These are phyloP conservation scores for Cantharis lateralis DNA, from an alignment of 2,888 invertebrate genomes.

Conservation along the genomic window DNA sequence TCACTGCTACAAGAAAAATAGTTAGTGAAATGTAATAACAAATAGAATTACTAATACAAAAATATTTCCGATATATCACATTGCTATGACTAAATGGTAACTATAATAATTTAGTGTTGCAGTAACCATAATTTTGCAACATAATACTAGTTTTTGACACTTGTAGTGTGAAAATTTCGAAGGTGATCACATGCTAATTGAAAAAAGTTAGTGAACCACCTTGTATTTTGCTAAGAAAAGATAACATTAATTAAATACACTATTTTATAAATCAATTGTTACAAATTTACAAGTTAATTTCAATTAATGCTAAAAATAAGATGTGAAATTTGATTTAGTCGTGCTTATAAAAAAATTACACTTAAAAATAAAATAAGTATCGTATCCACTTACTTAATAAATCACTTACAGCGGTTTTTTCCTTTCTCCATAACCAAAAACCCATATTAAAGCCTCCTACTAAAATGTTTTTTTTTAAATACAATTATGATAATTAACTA, in stretches of 20 bases:
- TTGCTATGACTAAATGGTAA: conserved; percentile 14
- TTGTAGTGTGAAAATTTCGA: neutral
- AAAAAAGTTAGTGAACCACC: neutral
- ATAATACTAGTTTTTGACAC: neutral
- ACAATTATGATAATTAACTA: neutral
- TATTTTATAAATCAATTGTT: neutral
- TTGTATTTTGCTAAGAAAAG: neutral
- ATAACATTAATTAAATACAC: neutral
- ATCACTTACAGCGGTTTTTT: conserved; percentile 1
- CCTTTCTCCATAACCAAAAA: neutral
- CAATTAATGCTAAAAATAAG: neutral
- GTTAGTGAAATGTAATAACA: neutral
- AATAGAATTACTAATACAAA: conserved; percentile 6
- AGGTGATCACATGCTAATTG: neutral
- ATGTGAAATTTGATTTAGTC: neutral
- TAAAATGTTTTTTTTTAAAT: conserved; percentile 2
- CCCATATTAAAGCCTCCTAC: conserved; percentile 3
- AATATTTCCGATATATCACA: conserved; percentile 17
- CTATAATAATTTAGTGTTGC: conserved; percentile 2
- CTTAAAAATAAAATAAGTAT: neutral
- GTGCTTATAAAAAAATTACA: neutral
- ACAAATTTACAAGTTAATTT: neutral
- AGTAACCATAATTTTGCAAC: neutral
- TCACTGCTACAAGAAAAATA: neutral
- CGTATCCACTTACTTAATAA: conserved; percentile 2